Conservation (phyloP, 2,888 invertebrate species). For the Heterodera filipjevi region DNA sequence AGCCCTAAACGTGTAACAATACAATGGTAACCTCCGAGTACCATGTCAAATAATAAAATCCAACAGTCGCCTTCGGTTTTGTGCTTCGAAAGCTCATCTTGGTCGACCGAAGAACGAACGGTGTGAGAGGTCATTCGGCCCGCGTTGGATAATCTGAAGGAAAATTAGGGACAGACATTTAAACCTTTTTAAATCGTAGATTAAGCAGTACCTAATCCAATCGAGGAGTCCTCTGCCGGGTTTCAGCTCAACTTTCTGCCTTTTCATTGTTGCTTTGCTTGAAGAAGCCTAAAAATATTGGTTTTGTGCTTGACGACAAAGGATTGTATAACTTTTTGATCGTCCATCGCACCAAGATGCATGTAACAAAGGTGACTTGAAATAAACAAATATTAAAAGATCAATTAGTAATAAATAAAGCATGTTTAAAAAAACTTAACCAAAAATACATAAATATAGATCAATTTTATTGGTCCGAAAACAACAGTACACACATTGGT, state of each 20-base stretch:
- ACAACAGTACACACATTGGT: no score
- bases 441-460: no score
- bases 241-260: constrained; percentile 53
- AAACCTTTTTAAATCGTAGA: neutral
- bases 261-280: neutral
- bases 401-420: no score
- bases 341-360: neutral
- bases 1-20: neutral
- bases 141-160: neutral
- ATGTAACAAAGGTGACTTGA: neutral
- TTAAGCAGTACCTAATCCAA: constrained; percentile 52
- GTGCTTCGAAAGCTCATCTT: constrained; percentile 56
- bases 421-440: neutral
- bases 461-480: neutral
- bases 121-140: constrained; percentile 47
- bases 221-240: constrained; percentile 60
- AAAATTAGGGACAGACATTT: no score
- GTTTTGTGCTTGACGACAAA: no score
- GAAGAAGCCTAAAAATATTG: neutral
- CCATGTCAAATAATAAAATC: constrained; percentile 59
- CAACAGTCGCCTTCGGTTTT: constrained; percentile 55
- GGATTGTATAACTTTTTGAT: neutral
- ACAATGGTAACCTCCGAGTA: constrained; percentile 22
- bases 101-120: constrained; percentile 46
- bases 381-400: neutral